Base-by-base conservation (phyloP, 1,140 invertebrate species). In the Drosophila quadrilineata region DNA sequence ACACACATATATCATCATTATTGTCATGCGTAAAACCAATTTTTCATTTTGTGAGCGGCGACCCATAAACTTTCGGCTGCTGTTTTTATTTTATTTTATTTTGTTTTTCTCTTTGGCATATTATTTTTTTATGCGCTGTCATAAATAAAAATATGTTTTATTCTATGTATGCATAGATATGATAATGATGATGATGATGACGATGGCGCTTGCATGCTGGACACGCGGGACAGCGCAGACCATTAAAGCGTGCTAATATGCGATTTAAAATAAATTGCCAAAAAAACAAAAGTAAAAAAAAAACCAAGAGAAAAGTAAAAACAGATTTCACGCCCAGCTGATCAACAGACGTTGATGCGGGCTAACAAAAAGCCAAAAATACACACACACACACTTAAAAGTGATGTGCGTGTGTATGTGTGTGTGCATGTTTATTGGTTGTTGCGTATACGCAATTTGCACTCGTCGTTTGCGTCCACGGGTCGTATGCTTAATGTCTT, bases 11-110 rank as follows among this genome's bases (percentile, higher is more conserved):
- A 59, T 57, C 45, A 33, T 58, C 28, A 59, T 65, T 59, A 50
- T 65, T 58, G 28, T 43, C 17, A 19, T 56, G 75, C 82, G 75
- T 79, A 75, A 82, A 82, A 82, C 76, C 76, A 79, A 79, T 82
- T 79, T 79, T 79, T 79, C 75, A 79, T 79, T 63, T 71, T 75
- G 56, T 52, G 60, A 76, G 71, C 75, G 71, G n/a, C 75, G 67
- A 75, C 67, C 76, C 75, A 79, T 79, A 79, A 71, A 79, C 79
- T 79, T 79, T 82, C 71, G 74, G 71, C 71, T 79, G 71, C 75
- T 79, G 75, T 82, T 79, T n/a, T n/a, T n/a, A n/a, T n/a, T n/a
- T n/a, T n/a, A n/a, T n/a, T n/a, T n/a, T n/a, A n/a, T n/a, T n/a
- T n/a, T n/a, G n/a, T n/a, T n/a, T n/a, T n/a, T n/a, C n/a, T n/a